Percentiles rank a stretch among this genome's conserved stretches.
phyloP scores from a whole-genome alignment of 2,113 vertebrate species.

The Coptodon bakossiorum region DNA sequence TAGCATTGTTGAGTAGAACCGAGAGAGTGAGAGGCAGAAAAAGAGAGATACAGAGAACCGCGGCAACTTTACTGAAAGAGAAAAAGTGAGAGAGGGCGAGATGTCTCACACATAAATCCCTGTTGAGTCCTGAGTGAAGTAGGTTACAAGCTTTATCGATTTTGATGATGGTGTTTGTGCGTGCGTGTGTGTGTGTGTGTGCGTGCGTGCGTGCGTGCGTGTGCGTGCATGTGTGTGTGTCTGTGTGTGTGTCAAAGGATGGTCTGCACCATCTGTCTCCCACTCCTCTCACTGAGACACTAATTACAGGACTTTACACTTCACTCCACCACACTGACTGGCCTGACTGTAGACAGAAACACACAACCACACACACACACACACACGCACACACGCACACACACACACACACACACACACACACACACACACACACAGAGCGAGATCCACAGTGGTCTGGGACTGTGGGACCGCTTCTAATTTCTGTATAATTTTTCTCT shows the following conservation, averaged over 20 bases:
- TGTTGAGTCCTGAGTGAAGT: constrained; percentile 49
- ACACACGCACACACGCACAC: neutral
- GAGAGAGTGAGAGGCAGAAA: neutral
- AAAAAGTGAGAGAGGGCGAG: neutral
- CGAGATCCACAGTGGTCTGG: neutral
- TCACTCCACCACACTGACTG: constrained; percentile 51
- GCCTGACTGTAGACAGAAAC: neutral
- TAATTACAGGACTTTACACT: constrained; percentile 69
- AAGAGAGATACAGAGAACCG: neutral
- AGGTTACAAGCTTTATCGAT: constrained; percentile 67
- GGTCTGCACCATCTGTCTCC: constrained; percentile 62
- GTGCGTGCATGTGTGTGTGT: neutral
- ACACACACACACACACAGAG: neutral
- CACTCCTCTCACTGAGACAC: constrained; percentile 60
- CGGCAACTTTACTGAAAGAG: neutral
- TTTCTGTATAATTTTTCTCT: neutral
- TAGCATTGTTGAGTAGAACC: neutral
- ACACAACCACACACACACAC: neutral
- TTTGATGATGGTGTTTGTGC: constrained; percentile 29
- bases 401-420: neutral
- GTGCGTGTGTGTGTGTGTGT: neutral
- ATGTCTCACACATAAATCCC: constrained; percentile 47
- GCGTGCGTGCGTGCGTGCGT: neutral
- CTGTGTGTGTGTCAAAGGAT: constrained; percentile 5
- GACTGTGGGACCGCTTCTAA: constrained; percentile 1